Percentiles rank a stretch among this genome's conserved stretches.
These are phyloP conservation scores for Episyrphus balteatus DNA, from an alignment of 1,140 invertebrate genomes.

Conservation along the genomic window DNA sequence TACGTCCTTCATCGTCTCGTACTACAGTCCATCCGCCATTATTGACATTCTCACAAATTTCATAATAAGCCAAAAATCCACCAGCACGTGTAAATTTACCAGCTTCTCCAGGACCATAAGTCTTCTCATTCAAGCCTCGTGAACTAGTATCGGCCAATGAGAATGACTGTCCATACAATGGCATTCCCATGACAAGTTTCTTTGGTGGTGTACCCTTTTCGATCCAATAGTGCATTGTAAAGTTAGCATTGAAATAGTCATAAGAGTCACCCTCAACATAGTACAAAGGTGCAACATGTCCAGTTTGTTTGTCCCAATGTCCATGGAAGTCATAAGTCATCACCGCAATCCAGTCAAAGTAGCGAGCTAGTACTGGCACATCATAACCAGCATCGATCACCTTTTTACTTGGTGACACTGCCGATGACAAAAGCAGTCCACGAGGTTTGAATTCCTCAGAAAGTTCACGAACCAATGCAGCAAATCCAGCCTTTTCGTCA, in stretches of 20 bases:
- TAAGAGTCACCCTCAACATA: constrained; percentile 57
- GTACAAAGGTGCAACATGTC: constrained; percentile 77
- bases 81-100: constrained; percentile 67
- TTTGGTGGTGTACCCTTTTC: constrained; percentile 57
- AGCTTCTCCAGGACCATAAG: constrained; percentile 62
- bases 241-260: constrained; percentile 70
- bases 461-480: constrained; percentile 57
- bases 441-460: constrained; percentile 56
- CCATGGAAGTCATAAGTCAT: constrained; percentile 89
- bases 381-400: constrained; percentile 74
- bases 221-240: constrained; percentile 71
- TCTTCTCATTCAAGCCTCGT: constrained; percentile 52
- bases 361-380: constrained; percentile 52
- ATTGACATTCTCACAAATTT: constrained; percentile 55
- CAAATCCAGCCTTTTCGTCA: constrained; percentile 65
- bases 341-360: constrained; percentile 78
- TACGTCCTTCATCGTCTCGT: constrained; percentile 47
- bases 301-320: constrained; percentile 82
- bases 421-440: constrained; percentile 62
- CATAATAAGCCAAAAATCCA: constrained; percentile 78
- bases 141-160: constrained; percentile 51
- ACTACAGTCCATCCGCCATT: constrained; percentile 53
- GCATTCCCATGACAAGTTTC: constrained; percentile 73
- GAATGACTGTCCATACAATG: constrained; percentile 76
- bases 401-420: constrained; percentile 72